Percentiles rank a stretch among this genome's conserved stretches.
These are phyloP conservation scores for Cyanocitta stelleri DNA, from an alignment of 2,113 vertebrate species.

Conservation along the genomic window DNA sequence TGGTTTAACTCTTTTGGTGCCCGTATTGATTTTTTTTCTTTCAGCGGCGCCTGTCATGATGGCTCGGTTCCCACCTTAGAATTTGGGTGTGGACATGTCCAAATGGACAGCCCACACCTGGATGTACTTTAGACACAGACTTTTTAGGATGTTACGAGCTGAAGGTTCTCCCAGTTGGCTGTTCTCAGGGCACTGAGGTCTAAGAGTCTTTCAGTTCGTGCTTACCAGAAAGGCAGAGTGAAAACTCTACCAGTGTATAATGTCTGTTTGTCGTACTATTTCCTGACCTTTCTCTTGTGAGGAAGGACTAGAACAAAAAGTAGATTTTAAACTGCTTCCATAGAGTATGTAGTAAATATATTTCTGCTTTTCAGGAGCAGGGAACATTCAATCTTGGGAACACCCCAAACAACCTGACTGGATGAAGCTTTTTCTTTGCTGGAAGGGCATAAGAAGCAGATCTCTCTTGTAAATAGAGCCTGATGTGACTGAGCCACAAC, in stretches of 20 bases:
- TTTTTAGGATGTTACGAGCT: neutral
- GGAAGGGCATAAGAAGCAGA: neutral
- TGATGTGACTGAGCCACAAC: neutral
- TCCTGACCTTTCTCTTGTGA: neutral
- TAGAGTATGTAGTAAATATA: neutral
- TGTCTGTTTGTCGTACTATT: neutral
- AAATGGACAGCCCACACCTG: neutral
- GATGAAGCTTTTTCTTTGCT: neutral
- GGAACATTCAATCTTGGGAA: neutral
- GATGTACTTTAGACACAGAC: neutral
- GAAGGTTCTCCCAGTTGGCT: neutral
- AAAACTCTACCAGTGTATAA: neutral
- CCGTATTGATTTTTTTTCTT: slow-evolving; percentile 27
- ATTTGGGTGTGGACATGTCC: neutral
- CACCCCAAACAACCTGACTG: neutral
- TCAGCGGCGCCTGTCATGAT: neutral
- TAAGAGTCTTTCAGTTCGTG: rapidly evolving
- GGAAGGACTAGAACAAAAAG: neutral
- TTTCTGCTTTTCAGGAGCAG: neutral
- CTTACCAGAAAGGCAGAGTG: neutral
- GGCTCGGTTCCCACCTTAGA: neutral
- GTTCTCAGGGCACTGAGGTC: neutral
- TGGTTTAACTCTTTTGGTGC: slow-evolving; percentile 58
- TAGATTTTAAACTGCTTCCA: neutral
- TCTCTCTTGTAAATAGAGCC: neutral